phyloP scores from a whole-genome alignment of 2,888 invertebrate genomes.

The Drosophila mimetica region DNA sequence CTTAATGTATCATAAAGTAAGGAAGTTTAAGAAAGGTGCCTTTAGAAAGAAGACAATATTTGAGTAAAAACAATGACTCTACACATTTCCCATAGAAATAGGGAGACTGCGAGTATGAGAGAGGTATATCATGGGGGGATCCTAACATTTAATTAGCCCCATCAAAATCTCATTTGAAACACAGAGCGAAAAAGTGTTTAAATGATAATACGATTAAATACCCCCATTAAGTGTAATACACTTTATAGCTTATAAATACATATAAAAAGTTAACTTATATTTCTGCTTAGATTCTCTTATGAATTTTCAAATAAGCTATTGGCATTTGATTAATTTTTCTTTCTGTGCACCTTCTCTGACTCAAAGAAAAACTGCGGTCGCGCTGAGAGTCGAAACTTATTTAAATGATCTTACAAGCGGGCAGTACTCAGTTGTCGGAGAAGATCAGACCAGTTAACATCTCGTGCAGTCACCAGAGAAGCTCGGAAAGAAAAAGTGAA shows the following conservation, averaged over 20 bases:
- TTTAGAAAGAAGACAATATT: not conserved
- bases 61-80: not conserved
- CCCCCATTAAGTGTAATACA: too few species aligned
- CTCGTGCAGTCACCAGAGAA: not conserved
- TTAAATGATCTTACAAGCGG: conserved; percentile 59
- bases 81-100: not conserved
- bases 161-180: not conserved
- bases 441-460: conserved; percentile 19
- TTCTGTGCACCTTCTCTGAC: not conserved
- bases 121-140: not conserved
- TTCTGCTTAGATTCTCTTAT: not conserved
- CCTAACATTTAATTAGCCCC: conserved; percentile 15
- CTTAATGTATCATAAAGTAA: not conserved
- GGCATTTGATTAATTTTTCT: not conserved
- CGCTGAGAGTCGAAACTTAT: conserved; percentile 46
- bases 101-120: not conserved
- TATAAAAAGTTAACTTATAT: not conserved
- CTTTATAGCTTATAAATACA: too few species aligned
- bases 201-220: too few species aligned
- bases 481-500: conserved; percentile 46
- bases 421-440: conserved; percentile 48
- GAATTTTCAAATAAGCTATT: too few species aligned
- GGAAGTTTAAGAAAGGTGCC: not conserved
- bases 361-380: conserved; percentile 13
- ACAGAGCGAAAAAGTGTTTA: too few species aligned